Evolutionary conservation across 2,797 vertebrate genomes (phyloP).

Genomic region (Schizothorax lantsangensis): DNA sequence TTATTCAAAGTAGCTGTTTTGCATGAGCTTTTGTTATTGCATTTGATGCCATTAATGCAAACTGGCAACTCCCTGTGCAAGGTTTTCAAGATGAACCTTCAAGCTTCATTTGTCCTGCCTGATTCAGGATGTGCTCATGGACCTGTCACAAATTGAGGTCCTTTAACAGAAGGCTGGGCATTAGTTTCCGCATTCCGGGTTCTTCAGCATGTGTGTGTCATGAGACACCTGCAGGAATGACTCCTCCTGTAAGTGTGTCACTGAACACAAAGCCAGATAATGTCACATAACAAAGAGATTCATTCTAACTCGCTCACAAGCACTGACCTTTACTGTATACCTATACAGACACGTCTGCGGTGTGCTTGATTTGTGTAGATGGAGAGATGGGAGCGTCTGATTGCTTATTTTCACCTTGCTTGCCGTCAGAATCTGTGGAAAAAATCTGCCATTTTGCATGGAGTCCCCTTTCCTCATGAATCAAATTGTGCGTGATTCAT

Average conservation of each 20-base stretch:
- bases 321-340: slow-evolving; percentile 54
- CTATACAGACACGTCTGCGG: slow-evolving; percentile 1
- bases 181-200: no score
- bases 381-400: background rate
- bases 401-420: background rate
- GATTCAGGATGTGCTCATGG: slow-evolving; percentile 32
- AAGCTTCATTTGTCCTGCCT: slow-evolving; percentile 38
- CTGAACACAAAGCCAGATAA: slow-evolving; percentile 37
- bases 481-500: slow-evolving; percentile 40
- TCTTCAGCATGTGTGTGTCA: slow-evolving; percentile 21
- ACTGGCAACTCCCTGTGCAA: slow-evolving; percentile 31
- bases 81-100: slow-evolving; percentile 38
- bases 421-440: background rate
- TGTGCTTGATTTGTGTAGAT: slow-evolving; percentile 20
- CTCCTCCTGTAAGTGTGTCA: background rate
- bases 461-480: background rate
- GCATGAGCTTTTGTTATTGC: slow-evolving; percentile 51
- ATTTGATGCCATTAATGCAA: slow-evolving; percentile 39
- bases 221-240: slow-evolving; percentile 5
- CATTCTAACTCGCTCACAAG: background rate
- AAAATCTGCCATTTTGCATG: background rate
- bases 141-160: slow-evolving; percentile 23
- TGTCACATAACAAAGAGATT: slow-evolving; percentile 36
- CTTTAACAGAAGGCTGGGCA: slow-evolving; percentile 43
- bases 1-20: slow-evolving; percentile 58